Evolutionary conservation across 2,888 invertebrate species (phyloP).

Genomic region (Patella ulyssiponensis): DNA sequence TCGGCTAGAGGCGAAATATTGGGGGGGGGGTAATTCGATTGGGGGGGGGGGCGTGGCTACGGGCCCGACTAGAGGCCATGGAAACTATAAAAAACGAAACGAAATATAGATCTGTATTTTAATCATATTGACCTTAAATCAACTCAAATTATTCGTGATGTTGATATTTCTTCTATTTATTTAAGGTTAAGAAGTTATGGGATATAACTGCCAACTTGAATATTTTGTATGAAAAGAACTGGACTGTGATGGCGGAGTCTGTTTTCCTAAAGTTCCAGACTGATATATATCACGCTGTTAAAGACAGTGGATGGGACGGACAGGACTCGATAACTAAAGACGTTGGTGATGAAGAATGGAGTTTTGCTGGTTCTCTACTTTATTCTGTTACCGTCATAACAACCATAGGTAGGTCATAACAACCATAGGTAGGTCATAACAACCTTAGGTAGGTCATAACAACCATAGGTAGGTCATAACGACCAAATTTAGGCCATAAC

Average conservation of each 20-base stretch:
- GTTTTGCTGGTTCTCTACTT: slow-evolving; percentile 85
- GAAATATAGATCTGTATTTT: no score
- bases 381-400: slow-evolving; percentile 91
- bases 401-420: slow-evolving; percentile 82
- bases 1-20: no score
- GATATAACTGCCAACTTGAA: slow-evolving; percentile 88
- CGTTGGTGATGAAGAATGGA: slow-evolving; percentile 81
- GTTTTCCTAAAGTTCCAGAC: slow-evolving; percentile 85
- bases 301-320: slow-evolving; percentile 85
- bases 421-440: no score
- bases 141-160: no score
- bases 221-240: slow-evolving; percentile 87
- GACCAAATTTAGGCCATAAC: no score
- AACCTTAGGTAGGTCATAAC: no score
- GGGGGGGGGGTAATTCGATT: no score
- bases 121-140: no score
- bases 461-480: no score
- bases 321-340: slow-evolving; percentile 70
- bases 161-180: background rate
- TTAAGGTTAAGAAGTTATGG: slow-evolving; percentile 77
- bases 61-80: no score
- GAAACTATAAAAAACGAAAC: no score
- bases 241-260: slow-evolving; percentile 88
- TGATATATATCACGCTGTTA: slow-evolving; percentile 83
- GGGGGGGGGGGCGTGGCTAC: no score